phyloP scores from a whole-genome alignment of 2,888 invertebrate species.

The Ethmia dodecea region DNA sequence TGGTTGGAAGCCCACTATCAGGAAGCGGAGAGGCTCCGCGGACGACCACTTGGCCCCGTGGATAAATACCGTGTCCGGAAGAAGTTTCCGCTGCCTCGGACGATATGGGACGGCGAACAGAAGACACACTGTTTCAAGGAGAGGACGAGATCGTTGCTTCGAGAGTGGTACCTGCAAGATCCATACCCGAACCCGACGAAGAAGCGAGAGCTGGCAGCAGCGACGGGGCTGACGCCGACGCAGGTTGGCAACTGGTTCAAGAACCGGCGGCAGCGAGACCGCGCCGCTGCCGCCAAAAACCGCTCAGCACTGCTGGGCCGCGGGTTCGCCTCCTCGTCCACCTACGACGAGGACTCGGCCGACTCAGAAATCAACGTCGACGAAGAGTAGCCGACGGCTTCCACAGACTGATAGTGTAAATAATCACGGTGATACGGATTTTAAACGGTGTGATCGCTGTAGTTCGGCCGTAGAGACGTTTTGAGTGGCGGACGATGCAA shows the following conservation, averaged over 20 bases:
- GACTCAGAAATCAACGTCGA: constrained; percentile 75
- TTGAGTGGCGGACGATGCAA: constrained; percentile 50
- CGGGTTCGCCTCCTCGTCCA: constrained; percentile 71
- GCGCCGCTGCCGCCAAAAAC: constrained; percentile 98
- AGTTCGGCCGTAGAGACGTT: constrained; percentile 27
- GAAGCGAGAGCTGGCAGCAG: constrained; percentile 96
- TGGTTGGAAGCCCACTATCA: constrained; percentile 99
- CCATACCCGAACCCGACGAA: constrained; percentile 98
- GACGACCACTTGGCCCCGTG: constrained; percentile 91
- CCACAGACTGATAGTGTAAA: constrained; percentile 36
- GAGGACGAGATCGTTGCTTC: constrained; percentile 92
- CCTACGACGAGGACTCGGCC: constrained; percentile 71
- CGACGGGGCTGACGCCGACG: constrained; percentile 96
- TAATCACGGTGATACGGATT: constrained; percentile 24
- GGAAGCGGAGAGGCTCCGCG: constrained; percentile 96
- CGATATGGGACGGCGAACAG: constrained; percentile 99
- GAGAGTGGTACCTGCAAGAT: constrained; percentile 99
- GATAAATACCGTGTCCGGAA: constrained; percentile 92
- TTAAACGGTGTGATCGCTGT: constrained; percentile 16
- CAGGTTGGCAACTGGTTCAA: constrained; percentile 99
- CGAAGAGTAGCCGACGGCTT: constrained; percentile 52
- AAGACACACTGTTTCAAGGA: constrained; percentile 99
- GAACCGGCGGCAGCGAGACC: constrained; percentile 96
- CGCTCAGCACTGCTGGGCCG: constrained; percentile 83
- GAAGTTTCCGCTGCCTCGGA: constrained; percentile 98